These are phyloP conservation scores for Varroa destructor DNA, from an alignment of 1,140 invertebrate species.

Conservation along the genomic window DNA sequence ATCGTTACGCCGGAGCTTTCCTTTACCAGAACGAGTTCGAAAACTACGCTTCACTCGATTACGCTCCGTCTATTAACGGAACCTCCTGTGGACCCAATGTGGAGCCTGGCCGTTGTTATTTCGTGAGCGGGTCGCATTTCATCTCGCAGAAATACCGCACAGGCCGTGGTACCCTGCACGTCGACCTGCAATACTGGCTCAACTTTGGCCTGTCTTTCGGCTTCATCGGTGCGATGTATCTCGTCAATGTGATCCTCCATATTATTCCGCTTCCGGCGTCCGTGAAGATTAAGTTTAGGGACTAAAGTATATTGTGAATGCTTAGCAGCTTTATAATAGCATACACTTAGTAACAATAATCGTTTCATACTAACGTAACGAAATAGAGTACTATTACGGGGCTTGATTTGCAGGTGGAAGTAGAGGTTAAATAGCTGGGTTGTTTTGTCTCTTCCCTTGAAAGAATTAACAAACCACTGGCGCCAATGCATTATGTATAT, in stretches of 20 bases:
- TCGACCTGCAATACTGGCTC: constrained; percentile 51
- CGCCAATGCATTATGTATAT: too few relatives aligned
- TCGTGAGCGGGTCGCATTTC: constrained; percentile 56
- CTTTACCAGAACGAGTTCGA: constrained; percentile 49
- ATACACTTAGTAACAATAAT: too few relatives aligned
- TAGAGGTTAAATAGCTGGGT: too few relatives aligned
- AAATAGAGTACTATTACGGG: too few relatives aligned
- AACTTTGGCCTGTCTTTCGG: constrained; percentile 69
- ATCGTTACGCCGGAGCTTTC: constrained; percentile 55
- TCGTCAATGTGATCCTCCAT: constrained; percentile 71
- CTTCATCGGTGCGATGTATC: constrained; percentile 61
- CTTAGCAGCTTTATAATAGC: constrained; percentile 1
- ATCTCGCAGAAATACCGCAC: constrained; percentile 55
- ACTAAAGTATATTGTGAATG: constrained; percentile 42
- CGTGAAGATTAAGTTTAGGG: constrained; percentile 74
- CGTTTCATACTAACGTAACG: too few relatives aligned
- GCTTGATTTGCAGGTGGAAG: too few relatives aligned
- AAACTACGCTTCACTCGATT: constrained; percentile 35
- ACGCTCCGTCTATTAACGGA: constrained; percentile 35
- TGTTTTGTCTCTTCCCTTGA: too few relatives aligned
- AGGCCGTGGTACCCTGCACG: constrained; percentile 44
- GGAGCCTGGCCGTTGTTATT: constrained; percentile 49
- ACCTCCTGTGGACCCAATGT: constrained; percentile 37
- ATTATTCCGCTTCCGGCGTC: constrained; percentile 68
- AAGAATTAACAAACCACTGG: too few relatives aligned